Conservation (phyloP, 2,888 invertebrate species). For the Stenchaetothrips biformis region DNA sequence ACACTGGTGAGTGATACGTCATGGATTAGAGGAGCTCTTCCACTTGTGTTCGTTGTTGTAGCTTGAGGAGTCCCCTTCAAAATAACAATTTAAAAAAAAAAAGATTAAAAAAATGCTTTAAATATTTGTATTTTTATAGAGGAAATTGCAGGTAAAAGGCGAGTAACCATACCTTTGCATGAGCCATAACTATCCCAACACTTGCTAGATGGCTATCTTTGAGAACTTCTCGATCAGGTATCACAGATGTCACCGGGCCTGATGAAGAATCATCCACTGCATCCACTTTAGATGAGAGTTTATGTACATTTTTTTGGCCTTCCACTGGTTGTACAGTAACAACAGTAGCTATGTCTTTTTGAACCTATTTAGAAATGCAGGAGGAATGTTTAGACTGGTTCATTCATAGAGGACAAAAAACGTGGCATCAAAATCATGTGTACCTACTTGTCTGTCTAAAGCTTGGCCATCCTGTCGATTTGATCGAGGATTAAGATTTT, state of each 20-base stretch:
- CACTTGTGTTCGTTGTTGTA: neutral
- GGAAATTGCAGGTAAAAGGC: neutral
- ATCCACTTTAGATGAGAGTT: neutral
- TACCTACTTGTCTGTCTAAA: constrained; percentile 11
- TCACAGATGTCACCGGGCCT: neutral
- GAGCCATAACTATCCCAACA: constrained; percentile 9
- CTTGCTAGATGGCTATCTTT: neutral
- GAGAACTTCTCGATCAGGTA: neutral
- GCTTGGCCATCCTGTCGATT: constrained; percentile 37
- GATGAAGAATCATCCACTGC: neutral
- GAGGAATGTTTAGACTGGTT: neutral
- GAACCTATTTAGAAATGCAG: neutral
- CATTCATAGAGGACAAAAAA: neutral
- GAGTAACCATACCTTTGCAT: neutral
- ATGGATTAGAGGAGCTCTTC: constrained; percentile 43
- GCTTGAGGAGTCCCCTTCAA: neutral
- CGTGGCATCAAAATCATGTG: neutral
- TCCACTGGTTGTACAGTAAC: neutral
- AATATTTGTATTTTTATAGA: neutral
- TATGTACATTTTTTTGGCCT: neutral
- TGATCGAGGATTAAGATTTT: constrained; percentile 56
- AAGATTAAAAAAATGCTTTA: neutral
- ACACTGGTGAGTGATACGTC: constrained; percentile 46
- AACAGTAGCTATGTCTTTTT: neutral
- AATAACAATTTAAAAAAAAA: neutral